Base-by-base conservation (phyloP, 1,140 invertebrate species). In the Phymorhynchus buccinoides region DNA sequence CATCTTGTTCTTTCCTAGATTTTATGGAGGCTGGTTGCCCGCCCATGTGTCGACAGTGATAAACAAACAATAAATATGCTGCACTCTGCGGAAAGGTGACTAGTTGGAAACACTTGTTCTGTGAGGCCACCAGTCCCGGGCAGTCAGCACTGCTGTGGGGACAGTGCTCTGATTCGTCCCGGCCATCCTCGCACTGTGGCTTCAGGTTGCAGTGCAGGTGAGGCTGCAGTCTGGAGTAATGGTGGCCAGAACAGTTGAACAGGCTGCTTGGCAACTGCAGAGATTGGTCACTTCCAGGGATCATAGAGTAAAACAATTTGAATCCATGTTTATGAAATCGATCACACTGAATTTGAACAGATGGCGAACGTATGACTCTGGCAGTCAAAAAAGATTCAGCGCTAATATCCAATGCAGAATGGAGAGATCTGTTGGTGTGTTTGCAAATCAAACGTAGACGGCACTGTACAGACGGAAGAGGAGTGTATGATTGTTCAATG, bases 161-260 rank as follows among this genome's bases (percentile, higher is more conserved):
- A 80, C 79, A 80, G 39, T 80, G 79, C 27, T 41, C n/a, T 37
- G 18, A 30, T 62, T 80, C 79, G 18, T 80, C 79, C 44, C n/a
- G 44, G 12, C 42, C 79, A 35, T 42, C 79, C 9, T 62, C 4
- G n/a, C 79, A 80, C 79, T 80, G 48, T 56, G 48, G 44, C 39
- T 62, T 42, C 79, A 80, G 44, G 39, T 80, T 80, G 39, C 79
- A 80, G 35, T 80, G 27, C 44, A 80, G 48, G 48, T 80, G 79
- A 0, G 0, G 27, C 37, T 62, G 39, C 16, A 80, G 62, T 22
- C 6, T 37, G n/a, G n/a, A 27, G 30, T 62, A 80, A n/a, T 80
- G 44, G 4, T 22, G 12, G 22, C 3, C 48, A 30, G 79, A 80
- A 39, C 79, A 80, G 52, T 80, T 44, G 32, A 52, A 80, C 52